A percentile compares a stretch with the other conserved stretches of the same genome.
Evolutionary conservation across 2,797 vertebrate genomes (phyloP).

Genomic region (Propithecus perrieri): DNA sequence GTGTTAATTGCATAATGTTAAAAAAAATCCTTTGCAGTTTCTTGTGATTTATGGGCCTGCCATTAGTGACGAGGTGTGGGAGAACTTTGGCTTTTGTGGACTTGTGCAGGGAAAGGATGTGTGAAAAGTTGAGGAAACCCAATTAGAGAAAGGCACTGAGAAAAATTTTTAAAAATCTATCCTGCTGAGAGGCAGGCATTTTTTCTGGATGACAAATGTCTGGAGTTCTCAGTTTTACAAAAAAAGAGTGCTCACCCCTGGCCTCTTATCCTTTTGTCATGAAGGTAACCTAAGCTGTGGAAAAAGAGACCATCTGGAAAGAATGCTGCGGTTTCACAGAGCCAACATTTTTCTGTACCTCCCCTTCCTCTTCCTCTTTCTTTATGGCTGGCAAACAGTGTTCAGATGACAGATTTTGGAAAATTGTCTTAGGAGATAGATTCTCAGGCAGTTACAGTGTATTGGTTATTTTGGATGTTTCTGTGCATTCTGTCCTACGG

Average conservation of each 20-base stretch:
- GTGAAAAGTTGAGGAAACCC: conserved; percentile 61
- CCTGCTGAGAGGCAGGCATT: conserved; percentile 71
- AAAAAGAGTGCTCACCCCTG: conserved; percentile 51
- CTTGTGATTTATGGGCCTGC: conserved; percentile 64
- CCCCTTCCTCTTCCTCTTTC: conserved; percentile 46
- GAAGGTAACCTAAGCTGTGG: conserved; percentile 65
- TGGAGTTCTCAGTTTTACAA: conserved; percentile 66
- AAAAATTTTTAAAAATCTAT: conserved; percentile 51
- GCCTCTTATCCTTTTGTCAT: conserved; percentile 49
- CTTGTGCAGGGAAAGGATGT: background rate
- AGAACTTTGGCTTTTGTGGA: conserved; percentile 62
- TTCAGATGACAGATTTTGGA: conserved; percentile 45
- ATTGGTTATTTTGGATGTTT: background rate
- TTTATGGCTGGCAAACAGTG: conserved; percentile 60
- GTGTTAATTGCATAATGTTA: conserved; percentile 66
- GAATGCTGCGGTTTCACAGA: conserved; percentile 68
- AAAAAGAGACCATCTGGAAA: conserved; percentile 71
- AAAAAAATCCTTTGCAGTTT: conserved; percentile 44
- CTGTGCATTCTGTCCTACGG: conserved; percentile 24
- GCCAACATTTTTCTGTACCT: background rate
- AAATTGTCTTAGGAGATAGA: conserved; percentile 52
- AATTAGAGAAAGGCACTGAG: conserved; percentile 63
- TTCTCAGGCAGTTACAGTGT: conserved; percentile 25
- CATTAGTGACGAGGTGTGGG: background rate
- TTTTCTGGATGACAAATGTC: conserved; percentile 75